Percentiles rank a stretch among this genome's conserved stretches.
These are phyloP conservation scores for Listronotus oregonensis DNA, from an alignment of 1,140 invertebrate genomes.

Conservation along the genomic window DNA sequence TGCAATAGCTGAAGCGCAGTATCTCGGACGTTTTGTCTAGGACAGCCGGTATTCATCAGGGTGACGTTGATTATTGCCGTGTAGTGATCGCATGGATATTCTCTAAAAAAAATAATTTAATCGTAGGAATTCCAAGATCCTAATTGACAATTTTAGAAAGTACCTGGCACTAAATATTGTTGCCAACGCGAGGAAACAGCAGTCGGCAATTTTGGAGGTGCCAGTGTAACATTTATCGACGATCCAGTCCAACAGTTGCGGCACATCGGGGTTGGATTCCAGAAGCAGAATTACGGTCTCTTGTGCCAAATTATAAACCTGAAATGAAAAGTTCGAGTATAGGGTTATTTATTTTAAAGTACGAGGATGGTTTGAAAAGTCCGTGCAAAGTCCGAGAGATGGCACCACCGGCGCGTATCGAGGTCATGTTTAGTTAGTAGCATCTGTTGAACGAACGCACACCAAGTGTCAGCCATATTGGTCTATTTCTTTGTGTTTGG, in stretches of 20 bases:
- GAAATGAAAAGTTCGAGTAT: constrained; percentile 37
- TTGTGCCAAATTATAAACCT: constrained; percentile 89
- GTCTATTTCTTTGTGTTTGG: too few relatives aligned
- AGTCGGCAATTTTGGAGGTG: constrained; percentile 81
- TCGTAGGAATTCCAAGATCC: not conserved
- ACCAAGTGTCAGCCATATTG: too few relatives aligned
- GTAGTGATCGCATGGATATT: constrained; percentile 98
- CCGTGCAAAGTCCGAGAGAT: too few relatives aligned
- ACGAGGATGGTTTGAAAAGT: too few relatives aligned
- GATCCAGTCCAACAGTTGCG: constrained; percentile 93
- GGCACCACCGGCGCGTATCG: too few relatives aligned
- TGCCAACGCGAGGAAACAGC: constrained; percentile 92
- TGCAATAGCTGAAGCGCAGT: constrained; percentile 93
- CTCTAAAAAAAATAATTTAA: constrained; percentile 63
- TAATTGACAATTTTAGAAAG: constrained; percentile 40
- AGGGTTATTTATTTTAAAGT: too few relatives aligned
- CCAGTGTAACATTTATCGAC: constrained; percentile 97
- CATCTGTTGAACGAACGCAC: too few relatives aligned
- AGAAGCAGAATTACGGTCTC: constrained; percentile 93
- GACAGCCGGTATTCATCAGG: constrained; percentile 93
- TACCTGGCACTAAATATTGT: constrained; percentile 95
- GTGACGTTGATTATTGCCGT: constrained; percentile 97
- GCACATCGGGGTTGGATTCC: constrained; percentile 95
- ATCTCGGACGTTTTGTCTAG: constrained; percentile 87
- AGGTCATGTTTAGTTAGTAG: too few relatives aligned